phyloP scores from a whole-genome alignment of 2,113 vertebrate species.

The Thunnus maccoyii region DNA sequence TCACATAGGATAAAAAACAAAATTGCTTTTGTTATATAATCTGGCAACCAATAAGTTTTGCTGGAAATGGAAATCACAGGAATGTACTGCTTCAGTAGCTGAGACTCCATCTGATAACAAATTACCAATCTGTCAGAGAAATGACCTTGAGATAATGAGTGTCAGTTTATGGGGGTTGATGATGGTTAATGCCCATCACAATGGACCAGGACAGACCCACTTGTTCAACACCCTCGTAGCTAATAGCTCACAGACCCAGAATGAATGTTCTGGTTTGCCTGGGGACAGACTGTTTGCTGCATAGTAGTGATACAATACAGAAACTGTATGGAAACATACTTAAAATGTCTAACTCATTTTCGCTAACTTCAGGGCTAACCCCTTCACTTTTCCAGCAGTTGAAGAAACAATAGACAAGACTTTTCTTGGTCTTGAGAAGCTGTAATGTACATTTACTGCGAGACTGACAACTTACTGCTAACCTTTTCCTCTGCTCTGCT shows the following conservation, averaged over 20 bases:
- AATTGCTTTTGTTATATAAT: constrained; percentile 30
- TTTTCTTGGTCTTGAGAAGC: too few relatives aligned
- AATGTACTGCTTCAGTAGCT: constrained; percentile 18
- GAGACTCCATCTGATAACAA: constrained; percentile 37
- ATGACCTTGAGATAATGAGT: constrained; percentile 34
- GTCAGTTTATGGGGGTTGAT: constrained; percentile 24
- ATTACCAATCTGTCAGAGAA: constrained; percentile 46
- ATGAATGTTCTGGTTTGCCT: background rate
- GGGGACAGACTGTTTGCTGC: background rate
- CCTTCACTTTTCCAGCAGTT: too few relatives aligned
- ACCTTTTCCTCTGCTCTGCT: too few relatives aligned
- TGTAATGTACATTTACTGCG: too few relatives aligned
- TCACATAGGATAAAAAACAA: background rate
- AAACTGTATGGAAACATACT: background rate
- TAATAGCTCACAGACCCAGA: background rate
- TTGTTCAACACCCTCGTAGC: constrained; percentile 13
- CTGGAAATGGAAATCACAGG: constrained; percentile 38
- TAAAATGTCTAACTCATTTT: background rate
- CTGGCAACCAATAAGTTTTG: background rate
- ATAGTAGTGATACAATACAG: background rate
- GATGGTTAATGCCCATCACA: constrained; percentile 7
- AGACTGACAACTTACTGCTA: too few relatives aligned
- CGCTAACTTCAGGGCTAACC: background rate
- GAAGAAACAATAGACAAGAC: too few relatives aligned
- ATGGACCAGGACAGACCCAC: background rate